Evolutionary conservation across 2,888 invertebrate genomes (phyloP).

Genomic region (Automeris io): DNA sequence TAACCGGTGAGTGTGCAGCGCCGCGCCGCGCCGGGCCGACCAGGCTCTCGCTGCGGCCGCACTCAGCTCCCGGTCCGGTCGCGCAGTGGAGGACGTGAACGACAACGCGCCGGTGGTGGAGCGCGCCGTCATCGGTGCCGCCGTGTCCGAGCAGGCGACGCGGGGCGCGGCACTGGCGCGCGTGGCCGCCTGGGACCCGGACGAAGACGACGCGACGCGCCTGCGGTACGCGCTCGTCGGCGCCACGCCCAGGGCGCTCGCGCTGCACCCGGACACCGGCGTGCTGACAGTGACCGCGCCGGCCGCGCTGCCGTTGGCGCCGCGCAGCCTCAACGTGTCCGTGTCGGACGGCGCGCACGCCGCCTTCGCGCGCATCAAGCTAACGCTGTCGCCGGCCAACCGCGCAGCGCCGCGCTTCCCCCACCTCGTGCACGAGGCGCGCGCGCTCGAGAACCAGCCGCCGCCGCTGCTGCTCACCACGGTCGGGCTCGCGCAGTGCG

Average conservation of each 20-base stretch:
- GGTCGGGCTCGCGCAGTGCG: conserved; percentile 43
- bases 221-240: conserved; percentile 87
- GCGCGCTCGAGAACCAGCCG: conserved; percentile 87
- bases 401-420: conserved; percentile 86
- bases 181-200: conserved; percentile 92
- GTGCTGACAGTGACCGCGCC: conserved; percentile 79
- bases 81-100: conserved; percentile 89
- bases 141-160: conserved; percentile 87
- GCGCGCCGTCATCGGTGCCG: conserved; percentile 86
- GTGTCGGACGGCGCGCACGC: conserved; percentile 97
- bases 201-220: conserved; percentile 84
- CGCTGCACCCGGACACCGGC: conserved; percentile 45
- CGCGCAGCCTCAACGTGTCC: conserved; percentile 87
- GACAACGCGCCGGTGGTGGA: conserved; percentile 93
- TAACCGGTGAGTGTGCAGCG: conserved; percentile 76
- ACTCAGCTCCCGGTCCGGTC: neutral
- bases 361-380: conserved; percentile 88
- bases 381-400: conserved; percentile 87
- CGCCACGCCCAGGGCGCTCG: conserved; percentile 33
- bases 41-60: neutral
- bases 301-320: conserved; percentile 77
- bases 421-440: conserved; percentile 86
- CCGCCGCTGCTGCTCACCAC: conserved; percentile 85
- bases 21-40: neutral
- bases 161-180: conserved; percentile 93